These are phyloP conservation scores for Coleophora flavipennella DNA, from an alignment of 2,888 invertebrate species.

Conservation along the genomic window DNA sequence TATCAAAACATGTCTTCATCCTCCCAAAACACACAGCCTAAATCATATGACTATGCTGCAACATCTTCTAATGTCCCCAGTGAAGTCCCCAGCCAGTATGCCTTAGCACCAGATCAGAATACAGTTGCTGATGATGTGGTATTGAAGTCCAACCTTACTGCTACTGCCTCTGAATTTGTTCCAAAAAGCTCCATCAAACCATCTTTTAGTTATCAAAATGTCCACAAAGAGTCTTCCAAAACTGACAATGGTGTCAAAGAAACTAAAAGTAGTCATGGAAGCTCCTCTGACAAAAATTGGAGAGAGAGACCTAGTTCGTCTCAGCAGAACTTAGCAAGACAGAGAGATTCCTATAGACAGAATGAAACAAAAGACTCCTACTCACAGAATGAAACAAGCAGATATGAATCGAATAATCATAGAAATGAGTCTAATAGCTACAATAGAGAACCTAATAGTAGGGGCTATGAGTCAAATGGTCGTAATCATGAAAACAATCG, in stretches of 20 bases:
- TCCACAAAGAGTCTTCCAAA: constrained; percentile 28
- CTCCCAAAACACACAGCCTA: constrained; percentile 35
- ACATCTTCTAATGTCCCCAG: constrained; percentile 28
- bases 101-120: constrained; percentile 21
- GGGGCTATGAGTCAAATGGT: constrained; percentile 17
- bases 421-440: constrained; percentile 14
- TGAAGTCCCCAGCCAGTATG: constrained; percentile 19
- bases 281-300: constrained; percentile 49
- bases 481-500: constrained; percentile 9
- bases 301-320: constrained; percentile 43
- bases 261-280: constrained; percentile 25
- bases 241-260: constrained; percentile 21
- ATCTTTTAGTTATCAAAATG: constrained; percentile 29
- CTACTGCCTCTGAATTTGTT: constrained; percentile 73
- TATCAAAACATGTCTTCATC: constrained; percentile 45
- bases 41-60: constrained; percentile 33
- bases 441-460: constrained; percentile 13
- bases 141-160: constrained; percentile 66
- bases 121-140: constrained; percentile 41
- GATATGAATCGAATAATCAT: constrained; percentile 5
- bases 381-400: constrained; percentile 2
- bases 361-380: constrained; percentile 14
- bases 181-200: constrained; percentile 48
- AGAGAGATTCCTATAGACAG: constrained; percentile 4
- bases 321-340: constrained; percentile 21